Base-by-base conservation (phyloP, 1,140 invertebrate species). In the Glossosoma conforme region DNA sequence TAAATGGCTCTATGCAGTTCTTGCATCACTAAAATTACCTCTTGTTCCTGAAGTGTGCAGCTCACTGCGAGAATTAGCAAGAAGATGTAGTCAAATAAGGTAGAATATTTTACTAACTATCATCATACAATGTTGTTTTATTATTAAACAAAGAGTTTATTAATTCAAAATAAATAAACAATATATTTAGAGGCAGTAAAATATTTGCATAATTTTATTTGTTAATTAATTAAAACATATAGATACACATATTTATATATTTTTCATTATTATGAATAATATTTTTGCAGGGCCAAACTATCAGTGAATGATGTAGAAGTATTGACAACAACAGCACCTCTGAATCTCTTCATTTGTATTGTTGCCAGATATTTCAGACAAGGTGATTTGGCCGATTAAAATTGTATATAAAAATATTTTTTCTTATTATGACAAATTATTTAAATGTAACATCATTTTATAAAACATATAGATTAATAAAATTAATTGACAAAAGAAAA, bases 261-360 rank as follows among this genome's bases (percentile, higher is more conserved):
- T n/a, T n/a, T n/a, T n/a, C n/a, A n/a, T n/a, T n/a, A n/a, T n/a
- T n/a, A n/a, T n/a, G n/a, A n/a, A n/a, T n/a, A n/a, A n/a, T n/a
- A n/a, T 17, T 18, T 54, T 52, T 54, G 4, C 47, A 59, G 69
- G 49, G 51, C 62, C 2, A 49, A 57, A 17, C 54, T 70, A 18
- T 58, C 44, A 28, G 14, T 38, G 28, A 49, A 51, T 19, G 44
- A 60, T 40, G 35, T 48, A 28, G 35, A 52, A 36, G 21, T 48
- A 40, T 38, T 60, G 40, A 44, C 62, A 17, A 44, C 52, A 11
- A 61, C 59, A 24, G 49, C 50, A 6, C 61, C 66, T 22, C 53
- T 70, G 18, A 71, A 70, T 61, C 54, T 69, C 5, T 65, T 59
- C 53, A 68, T 71, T 53, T 69, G 66, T 44, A 54, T 71, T 30